Conservation (phyloP, 2,113 vertebrate genomes). For the Cryptomyrus ogoouensis region DNA sequence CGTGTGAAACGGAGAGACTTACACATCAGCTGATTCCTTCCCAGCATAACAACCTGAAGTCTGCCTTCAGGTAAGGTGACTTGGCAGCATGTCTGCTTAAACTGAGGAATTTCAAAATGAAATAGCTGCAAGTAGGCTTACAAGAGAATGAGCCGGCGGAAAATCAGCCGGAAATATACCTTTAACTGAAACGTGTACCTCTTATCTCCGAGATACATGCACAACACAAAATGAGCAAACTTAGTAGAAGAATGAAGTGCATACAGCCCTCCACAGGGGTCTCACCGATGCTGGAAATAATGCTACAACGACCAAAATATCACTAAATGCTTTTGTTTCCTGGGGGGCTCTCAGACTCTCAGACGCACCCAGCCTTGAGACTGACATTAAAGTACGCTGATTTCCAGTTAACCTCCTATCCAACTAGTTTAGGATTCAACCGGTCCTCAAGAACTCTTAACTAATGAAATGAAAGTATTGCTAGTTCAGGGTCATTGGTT, state of each 20-base stretch:
- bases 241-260: too few relatives aligned
- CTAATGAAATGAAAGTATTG: background rate
- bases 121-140: background rate
- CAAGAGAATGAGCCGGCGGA: background rate
- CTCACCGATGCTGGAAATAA: background rate
- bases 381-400: background rate
- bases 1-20: background rate
- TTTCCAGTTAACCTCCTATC: background rate
- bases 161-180: background rate
- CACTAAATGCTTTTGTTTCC: background rate
- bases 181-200: background rate
- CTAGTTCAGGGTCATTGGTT: background rate
- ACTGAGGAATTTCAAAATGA: background rate
- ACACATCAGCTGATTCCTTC: background rate
- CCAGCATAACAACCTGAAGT: background rate
- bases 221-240: background rate
- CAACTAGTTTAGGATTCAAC: background rate
- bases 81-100: background rate
- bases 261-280: background rate
- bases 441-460: background rate
- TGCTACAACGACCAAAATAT: background rate
- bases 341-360: background rate
- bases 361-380: background rate
- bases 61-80: background rate
- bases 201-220: background rate